Conservation (phyloP, 1,140 invertebrate species). For the Eriocheir sinensis region DNA sequence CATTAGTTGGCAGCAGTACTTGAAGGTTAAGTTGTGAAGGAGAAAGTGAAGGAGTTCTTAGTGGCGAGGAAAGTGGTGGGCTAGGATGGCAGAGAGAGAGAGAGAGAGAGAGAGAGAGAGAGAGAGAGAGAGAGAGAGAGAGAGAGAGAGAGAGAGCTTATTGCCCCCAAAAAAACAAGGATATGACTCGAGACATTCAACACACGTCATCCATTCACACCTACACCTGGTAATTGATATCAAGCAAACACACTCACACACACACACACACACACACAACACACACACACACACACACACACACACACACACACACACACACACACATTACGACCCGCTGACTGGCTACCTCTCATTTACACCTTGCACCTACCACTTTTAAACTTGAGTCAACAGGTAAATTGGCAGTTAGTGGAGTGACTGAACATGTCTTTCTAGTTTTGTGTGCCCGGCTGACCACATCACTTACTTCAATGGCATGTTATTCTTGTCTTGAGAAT, state of each 20-base stretch:
- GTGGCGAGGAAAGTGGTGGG: not conserved
- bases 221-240: too few relatives aligned
- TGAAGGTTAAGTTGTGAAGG: not conserved
- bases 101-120: not conserved
- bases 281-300: too few relatives aligned
- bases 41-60: not conserved
- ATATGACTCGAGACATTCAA: too few relatives aligned
- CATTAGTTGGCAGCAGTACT: too few relatives aligned
- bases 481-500: too few relatives aligned
- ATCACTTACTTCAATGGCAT: too few relatives aligned
- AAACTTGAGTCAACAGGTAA: not conserved
- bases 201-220: too few relatives aligned
- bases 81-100: not conserved
- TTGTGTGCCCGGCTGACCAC: too few relatives aligned
- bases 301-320: too few relatives aligned
- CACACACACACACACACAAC: not conserved
- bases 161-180: not conserved
- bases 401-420: not conserved
- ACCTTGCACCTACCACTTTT: not conserved
- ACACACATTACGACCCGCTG: too few relatives aligned
- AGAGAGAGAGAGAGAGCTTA: not conserved
- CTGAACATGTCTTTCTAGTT: too few relatives aligned
- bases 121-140: not conserved
- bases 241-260: not conserved
- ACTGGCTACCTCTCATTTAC: not conserved